Evolutionary conservation across 2,113 vertebrate genomes (phyloP).

Genomic region (Eubucco bourcierii): DNA sequence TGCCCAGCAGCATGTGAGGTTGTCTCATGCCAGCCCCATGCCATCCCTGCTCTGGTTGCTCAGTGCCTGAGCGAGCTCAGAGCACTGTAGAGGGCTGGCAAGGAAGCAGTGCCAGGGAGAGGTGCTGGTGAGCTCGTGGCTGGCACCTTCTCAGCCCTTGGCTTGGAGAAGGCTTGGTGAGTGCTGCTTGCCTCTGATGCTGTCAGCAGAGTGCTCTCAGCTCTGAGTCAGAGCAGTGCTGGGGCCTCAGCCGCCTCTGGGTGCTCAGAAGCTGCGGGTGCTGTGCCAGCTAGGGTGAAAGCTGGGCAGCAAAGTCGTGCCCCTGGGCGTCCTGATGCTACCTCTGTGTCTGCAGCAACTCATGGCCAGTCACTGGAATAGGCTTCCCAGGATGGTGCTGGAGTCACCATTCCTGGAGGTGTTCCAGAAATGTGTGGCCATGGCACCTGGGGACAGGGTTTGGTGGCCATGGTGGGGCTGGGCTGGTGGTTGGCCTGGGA

Average conservation of each 20-base stretch:
- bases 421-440: no score
- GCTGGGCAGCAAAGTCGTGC: not conserved
- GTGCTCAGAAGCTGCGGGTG: not conserved
- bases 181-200: constrained; percentile 1
- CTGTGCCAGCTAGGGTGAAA: not conserved
- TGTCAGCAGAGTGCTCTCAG: not conserved
- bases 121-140: constrained; percentile 33
- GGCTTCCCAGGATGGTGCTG: no score
- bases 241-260: not conserved
- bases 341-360: not conserved
- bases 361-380: not conserved
- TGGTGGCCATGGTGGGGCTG: no score
- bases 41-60: not conserved
- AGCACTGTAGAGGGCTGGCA: constrained; percentile 28
- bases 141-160: constrained; percentile 33
- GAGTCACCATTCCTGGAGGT: no score
- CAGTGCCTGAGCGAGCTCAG: constrained; percentile 22
- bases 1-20: rapidly evolving
- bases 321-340: not conserved
- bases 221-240: not conserved
- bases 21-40: constrained; percentile 10
- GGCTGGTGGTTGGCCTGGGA: no score
- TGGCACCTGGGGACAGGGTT: no score
- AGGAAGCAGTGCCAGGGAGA: not conserved
- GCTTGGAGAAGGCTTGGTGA: not conserved